Base-by-base conservation (phyloP, 1,140 invertebrate genomes). In the Drosophila pseudoananassae region DNA sequence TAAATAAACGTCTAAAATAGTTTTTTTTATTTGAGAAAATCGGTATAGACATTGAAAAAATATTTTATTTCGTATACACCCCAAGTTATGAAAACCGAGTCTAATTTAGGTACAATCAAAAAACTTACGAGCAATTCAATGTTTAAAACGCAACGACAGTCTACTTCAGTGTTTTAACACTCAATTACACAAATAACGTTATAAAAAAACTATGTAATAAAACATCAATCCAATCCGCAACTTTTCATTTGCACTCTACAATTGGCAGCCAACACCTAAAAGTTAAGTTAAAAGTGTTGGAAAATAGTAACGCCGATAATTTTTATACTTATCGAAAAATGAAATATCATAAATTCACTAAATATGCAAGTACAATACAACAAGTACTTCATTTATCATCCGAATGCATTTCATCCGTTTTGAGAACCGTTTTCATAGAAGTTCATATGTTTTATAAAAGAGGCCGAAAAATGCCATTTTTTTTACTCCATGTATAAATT, bases 241-340 rank as follows among this genome's bases (percentile, higher is more conserved):
- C 82, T 85, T 74, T 47, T 87, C 73, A 78, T 77, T 85, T 75
- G 74, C 82, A 85, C 82, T 87, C 78, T 81, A 75, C 78, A 81
- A 85, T 87, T 87, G 81, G 74, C 78, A 85, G 81, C 81, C 81
- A 85, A 85, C 81, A 85, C 81, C 81, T 85, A 87, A 53, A 78
- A 83, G 45, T 54, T 59, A 46, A 20, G 20, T 59, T 36, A 75
- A 80, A 75, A 80, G 73, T 49, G 53, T 58, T 81, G 82, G 51
- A 77, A 10, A 36, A 36, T 36, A 12, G 33, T 4, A 36, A 4
- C 4, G 10, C 12, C 33, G 33, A 36, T 36, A 36, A 4, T 4
- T 36, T 36, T 4, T 10, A 2, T 12, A 4, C 33, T 12, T 36
- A 36, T 36, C 33, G 33, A 36, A 36, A 36, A 4, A 1, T 4